Conservation (phyloP, 1,140 invertebrate species). For the Aphelinus certus region DNA sequence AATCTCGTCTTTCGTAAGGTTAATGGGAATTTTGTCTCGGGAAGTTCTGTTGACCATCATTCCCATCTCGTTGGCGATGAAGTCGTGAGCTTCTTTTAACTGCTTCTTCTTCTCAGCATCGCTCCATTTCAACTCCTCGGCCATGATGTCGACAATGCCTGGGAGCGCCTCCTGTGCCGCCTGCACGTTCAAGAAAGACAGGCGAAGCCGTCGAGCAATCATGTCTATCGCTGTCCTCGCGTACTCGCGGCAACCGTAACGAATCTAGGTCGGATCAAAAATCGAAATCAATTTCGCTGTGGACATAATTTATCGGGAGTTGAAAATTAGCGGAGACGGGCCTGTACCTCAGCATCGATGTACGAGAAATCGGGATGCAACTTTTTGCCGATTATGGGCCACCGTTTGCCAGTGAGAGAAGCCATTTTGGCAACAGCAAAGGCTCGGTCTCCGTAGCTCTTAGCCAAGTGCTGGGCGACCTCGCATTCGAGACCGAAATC, state of each 20-base stretch:
- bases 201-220: slow-evolving; percentile 89
- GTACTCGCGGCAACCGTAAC: slow-evolving; percentile 94
- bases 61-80: slow-evolving; percentile 96
- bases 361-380: slow-evolving; percentile 98
- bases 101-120: slow-evolving; percentile 84
- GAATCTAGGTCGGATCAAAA: slow-evolving; percentile 66
- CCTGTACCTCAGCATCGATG: slow-evolving; percentile 92
- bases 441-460: slow-evolving; percentile 97
- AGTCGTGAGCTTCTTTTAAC: slow-evolving; percentile 81
- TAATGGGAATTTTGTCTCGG: slow-evolving; percentile 89
- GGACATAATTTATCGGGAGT: not conserved
- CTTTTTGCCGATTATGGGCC: slow-evolving; percentile 95
- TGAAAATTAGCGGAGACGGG: not conserved
- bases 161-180: slow-evolving; percentile 96
- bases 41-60: slow-evolving; percentile 90
- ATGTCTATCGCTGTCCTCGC: slow-evolving; percentile 97
- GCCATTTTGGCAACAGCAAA: slow-evolving; percentile 98
- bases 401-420: slow-evolving; percentile 92
- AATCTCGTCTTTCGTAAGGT: slow-evolving; percentile 94
- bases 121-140: slow-evolving; percentile 93
- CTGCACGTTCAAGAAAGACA: slow-evolving; percentile 96
- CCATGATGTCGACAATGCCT: slow-evolving; percentile 94
- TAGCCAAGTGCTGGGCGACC: slow-evolving; percentile 94
- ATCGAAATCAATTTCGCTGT: not conserved
- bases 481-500: slow-evolving; percentile 89